These are phyloP conservation scores for Caenorhabditis briggsae DNA, from an alignment of 1,140 invertebrate species.

Conservation along the genomic window DNA sequence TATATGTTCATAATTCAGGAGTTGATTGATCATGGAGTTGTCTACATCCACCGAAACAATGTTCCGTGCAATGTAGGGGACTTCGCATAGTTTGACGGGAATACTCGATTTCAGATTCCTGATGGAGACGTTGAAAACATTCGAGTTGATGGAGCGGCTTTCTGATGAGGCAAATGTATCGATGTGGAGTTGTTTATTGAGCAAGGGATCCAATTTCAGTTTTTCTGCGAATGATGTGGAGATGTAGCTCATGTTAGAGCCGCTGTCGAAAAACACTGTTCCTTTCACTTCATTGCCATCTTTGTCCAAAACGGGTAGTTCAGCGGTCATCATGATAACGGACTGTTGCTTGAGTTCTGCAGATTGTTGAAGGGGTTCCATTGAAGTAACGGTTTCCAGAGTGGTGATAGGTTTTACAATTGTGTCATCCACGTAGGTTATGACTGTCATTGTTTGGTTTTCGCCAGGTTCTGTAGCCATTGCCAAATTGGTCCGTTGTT, in stretches of 20 bases:
- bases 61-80: background rate
- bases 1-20: background rate
- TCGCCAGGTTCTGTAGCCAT: no score
- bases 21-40: background rate
- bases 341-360: background rate
- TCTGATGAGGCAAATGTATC: background rate
- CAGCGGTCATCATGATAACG: constrained; percentile 3
- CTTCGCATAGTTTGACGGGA: background rate
- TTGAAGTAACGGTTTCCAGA: background rate
- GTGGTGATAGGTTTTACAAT: background rate
- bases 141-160: background rate
- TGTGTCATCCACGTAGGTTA: no score
- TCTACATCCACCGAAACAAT: background rate
- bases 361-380: background rate
- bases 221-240: background rate
- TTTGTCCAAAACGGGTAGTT: background rate
- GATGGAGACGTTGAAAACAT: background rate
- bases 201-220: background rate
- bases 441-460: no score
- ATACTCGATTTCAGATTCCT: background rate
- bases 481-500: no score
- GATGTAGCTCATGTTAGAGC: background rate
- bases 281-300: background rate
- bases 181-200: background rate
- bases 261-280: background rate